These are phyloP conservation scores for Aurelia sp. DNA, from an alignment of 30 jellyfish, hydroid and myxozoan genomes.

Conservation along the genomic window DNA sequence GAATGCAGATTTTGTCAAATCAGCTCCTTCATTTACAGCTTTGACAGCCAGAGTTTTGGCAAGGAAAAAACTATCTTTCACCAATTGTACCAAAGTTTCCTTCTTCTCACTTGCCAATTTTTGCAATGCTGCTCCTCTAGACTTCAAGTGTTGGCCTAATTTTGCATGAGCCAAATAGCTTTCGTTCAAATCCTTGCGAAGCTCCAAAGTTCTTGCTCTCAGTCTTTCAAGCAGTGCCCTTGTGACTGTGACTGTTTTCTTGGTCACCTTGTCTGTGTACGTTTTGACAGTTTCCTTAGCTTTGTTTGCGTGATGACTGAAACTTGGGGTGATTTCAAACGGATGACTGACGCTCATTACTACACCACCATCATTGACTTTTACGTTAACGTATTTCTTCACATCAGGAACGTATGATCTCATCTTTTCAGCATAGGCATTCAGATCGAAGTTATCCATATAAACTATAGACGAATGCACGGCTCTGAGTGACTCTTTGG, in stretches of 20 bases:
- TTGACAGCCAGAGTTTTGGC: not conserved
- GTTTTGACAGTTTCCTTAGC: slow-evolving; percentile 19
- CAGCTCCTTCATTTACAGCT: slow-evolving; percentile 1
- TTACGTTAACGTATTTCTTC: slow-evolving; percentile 59
- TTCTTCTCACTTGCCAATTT: not conserved
- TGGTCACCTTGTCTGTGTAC: slow-evolving; percentile 38
- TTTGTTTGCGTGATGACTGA: slow-evolving; percentile 55
- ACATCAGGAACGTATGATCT: slow-evolving; percentile 40
- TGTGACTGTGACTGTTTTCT: slow-evolving; percentile 24
- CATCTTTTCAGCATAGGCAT: slow-evolving; percentile 12
- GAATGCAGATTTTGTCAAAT: not conserved
- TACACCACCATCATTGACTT: slow-evolving; percentile 51
- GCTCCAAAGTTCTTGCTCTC: slow-evolving; percentile 64
- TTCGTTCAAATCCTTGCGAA: slow-evolving; percentile 59
- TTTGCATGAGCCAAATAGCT: slow-evolving; percentile 56
- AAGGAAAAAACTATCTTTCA: not conserved
- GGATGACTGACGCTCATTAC: slow-evolving; percentile 61
- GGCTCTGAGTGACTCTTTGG: slow-evolving; percentile 50
- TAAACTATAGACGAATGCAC: slow-evolving; percentile 58
- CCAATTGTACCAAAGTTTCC: not conserved
- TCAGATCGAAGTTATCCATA: slow-evolving; percentile 70
- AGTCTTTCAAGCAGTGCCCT: slow-evolving; percentile 42
- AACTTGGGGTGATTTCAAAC: slow-evolving; percentile 70
- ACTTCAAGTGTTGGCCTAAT: slow-evolving; percentile 41
- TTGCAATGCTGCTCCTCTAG: slow-evolving; percentile 31